phyloP scores from a whole-genome alignment of 2,797 vertebrate species.

The Epinephelus malabaricus region DNA sequence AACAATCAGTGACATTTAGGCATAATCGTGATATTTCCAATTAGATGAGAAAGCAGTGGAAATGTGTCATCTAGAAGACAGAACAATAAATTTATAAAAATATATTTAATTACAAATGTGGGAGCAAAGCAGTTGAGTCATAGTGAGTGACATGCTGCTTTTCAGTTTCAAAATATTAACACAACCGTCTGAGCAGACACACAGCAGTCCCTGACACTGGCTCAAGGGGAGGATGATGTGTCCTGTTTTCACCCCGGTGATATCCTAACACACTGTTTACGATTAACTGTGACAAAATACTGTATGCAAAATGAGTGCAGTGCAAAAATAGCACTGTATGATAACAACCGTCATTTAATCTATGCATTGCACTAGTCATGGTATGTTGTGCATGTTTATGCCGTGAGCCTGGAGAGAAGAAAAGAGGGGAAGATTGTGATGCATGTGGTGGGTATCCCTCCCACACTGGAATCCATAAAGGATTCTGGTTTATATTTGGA shows the following conservation, averaged over 20 bases:
- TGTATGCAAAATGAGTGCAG: constrained; percentile 15
- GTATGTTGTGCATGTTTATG: constrained; percentile 16
- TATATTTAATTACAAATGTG: constrained; percentile 8
- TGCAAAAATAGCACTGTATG: neutral
- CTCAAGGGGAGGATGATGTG: constrained; percentile 32
- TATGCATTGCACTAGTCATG: constrained; percentile 1
- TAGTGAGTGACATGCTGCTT: constrained; percentile 11
- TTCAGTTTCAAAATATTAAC: constrained; percentile 11
- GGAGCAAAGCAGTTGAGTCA: constrained; percentile 31
- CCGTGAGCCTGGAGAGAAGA: constrained; percentile 22
- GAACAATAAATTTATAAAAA: neutral
- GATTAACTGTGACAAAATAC: constrained; percentile 30
- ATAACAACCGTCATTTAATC: constrained; percentile 3
- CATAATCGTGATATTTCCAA: neutral
- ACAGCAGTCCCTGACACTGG: constrained; percentile 23
- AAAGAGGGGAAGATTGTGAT: constrained; percentile 31
- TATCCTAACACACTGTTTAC: constrained; percentile 23
- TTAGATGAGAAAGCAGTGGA: neutral
- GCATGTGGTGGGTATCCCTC: constrained; percentile 67
- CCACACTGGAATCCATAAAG: constrained; percentile 67
- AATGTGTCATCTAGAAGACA: constrained; percentile 13
- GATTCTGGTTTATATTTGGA: constrained; percentile 75
- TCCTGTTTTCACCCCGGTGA: constrained; percentile 18
- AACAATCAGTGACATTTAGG: neutral
- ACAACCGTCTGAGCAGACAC: constrained; percentile 16